Evolutionary conservation across 2,113 vertebrate species (phyloP), one percentile per base, ranked within the genome.

Genomic region (Hydrolagus affinis): DNA sequence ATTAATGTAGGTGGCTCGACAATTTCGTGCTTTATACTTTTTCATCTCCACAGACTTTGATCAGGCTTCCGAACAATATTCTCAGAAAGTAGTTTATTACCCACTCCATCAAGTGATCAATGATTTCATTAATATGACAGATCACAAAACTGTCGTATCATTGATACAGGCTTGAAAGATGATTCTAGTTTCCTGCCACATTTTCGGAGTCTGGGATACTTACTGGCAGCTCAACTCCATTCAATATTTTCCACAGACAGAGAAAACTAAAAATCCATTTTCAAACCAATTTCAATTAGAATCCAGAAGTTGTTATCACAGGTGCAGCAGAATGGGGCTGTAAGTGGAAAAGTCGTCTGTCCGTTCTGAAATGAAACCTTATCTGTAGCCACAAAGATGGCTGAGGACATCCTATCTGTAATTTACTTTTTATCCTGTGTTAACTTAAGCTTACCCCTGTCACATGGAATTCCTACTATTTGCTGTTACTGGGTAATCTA

Each of bases 201-300:
- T 96, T 95, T 94, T 92, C 91, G 92, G 92, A 91, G 91, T 92
- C 94, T 88, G 85, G 90, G 91, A 92, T 92, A 93, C 93, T 94
- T 90, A 88, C 90, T 92, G 93, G 94, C 92, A 93, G 94, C 93
- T 92, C 92, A 89, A 92, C 91, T 92, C 92, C 93, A 95, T 95
- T 95, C 94, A 95, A 95, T 94, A 95, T 95, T 94, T 95, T 91
- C n/a, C 93, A 91, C 93, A 92, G 94, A 93, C 93, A 95, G 93
- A 96, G 95, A 96, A 98, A 98, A 97, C 97, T 97, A 96, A 97
- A 99, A 99, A 99, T 98, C 97, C 97, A 98, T 99, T 99, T 97
- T 98, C 95, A 98, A 97, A 96, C 96, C 96, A 97, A 98, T 99
- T 99, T 99, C 97, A 99, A 99, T 99, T 99, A 98, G 97, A 95